A percentile compares a stretch with the other conserved stretches of the same genome.
Conservation (phyloP, 1,140 invertebrate genomes). For the Platyscapa corneri region DNA sequence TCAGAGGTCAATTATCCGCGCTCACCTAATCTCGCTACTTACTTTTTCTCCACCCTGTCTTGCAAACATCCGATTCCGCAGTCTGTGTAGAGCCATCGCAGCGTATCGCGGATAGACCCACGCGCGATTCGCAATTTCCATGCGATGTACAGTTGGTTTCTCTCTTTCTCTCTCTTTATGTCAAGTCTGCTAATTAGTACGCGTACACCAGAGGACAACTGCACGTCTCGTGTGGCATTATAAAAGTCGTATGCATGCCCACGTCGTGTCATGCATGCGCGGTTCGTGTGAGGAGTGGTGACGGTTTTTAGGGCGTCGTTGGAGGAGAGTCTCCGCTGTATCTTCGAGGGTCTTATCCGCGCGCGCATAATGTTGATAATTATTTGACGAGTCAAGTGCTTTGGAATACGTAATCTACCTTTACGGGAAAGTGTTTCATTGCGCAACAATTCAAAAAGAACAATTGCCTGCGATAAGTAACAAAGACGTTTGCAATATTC, state of each 20-base stretch:
- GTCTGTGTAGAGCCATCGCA: too few species aligned
- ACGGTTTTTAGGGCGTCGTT: background rate
- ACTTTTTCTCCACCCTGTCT: background rate
- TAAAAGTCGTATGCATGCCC: background rate
- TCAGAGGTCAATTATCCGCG: background rate
- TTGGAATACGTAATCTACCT: background rate
- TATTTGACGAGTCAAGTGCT: background rate
- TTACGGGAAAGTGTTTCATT: background rate
- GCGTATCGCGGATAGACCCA: too few species aligned
- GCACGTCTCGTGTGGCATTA: background rate
- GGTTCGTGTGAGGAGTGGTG: background rate
- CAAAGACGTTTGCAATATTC: background rate
- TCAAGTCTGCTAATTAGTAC: slow-evolving; percentile 35
- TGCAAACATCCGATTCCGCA: background rate
- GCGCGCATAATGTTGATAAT: background rate
- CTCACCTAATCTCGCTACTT: background rate
- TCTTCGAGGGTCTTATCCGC: background rate
- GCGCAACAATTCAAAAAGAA: background rate
- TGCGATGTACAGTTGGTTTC: too few species aligned
- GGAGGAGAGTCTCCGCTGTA: background rate
- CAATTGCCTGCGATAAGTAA: background rate
- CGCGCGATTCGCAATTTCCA: too few species aligned
- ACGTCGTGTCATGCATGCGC: too few species aligned
- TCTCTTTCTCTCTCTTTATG: too few species aligned
- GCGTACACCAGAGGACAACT: background rate